Evolutionary conservation across 2,797 vertebrate genomes (phyloP), one percentile per base, ranked within the genome.

Genomic region (Remorina albescens): DNA sequence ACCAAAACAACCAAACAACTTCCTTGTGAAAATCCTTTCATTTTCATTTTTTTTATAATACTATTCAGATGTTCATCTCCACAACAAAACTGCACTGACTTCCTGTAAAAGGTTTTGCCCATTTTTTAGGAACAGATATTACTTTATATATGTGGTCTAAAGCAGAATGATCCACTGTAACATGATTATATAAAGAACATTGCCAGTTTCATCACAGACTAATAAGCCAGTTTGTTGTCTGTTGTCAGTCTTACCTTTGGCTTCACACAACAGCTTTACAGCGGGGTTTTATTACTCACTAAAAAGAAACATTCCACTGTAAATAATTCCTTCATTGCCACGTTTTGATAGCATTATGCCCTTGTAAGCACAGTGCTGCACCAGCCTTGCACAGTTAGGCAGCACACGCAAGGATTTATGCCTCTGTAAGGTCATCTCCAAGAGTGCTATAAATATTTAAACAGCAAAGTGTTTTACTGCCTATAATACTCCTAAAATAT

Each of bases 381-480:
- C 50, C 56, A 64, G 64, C 44, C 44, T n/a, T 25, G 0, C 47
- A 39, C 67, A 42, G 46, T n/a, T 5, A 66, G 51, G 36, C 21
- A 13, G 36, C 51, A 42, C 15, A 30, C 23, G 55, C 44, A 50
- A 60, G 37, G 76, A 81, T 81, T 68, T 63, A 72, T 73, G 73
- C 64, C 53, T 80, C 68, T 41, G 62, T 41, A 54, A 74, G 46
- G 66, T 74, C 67, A 42, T 53, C 56, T 71, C 2, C 0, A 37
- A 53, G 18, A 32, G 42, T 26, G 4, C 70, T n/a, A 77, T 80
- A 73, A 82, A 83, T 75, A 84, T 74, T 72, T 74, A 13, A 83
- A 49, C 32, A 67, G 44, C 7, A n/a, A 46, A 28, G 12, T 53
- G 32, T 79, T 62, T 60, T 30, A 67, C 3, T 55, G 47, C 49